Percentiles rank a stretch among this genome's conserved stretches.
Evolutionary conservation across 1,140 invertebrate genomes (phyloP).

Genomic region (Kradibia gibbosae): DNA sequence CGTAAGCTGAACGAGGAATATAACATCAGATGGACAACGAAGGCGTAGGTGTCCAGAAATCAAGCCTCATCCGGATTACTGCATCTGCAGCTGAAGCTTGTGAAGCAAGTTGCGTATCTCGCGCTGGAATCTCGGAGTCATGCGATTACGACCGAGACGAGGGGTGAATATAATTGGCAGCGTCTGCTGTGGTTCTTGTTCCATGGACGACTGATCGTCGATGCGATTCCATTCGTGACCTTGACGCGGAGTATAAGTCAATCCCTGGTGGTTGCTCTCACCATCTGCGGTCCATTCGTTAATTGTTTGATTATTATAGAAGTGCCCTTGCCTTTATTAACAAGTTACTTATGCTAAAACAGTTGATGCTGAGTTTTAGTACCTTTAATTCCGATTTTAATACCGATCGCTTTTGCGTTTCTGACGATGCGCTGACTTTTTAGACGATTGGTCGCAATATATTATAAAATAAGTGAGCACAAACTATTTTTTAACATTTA

Average conservation of each 20-base stretch:
- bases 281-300: background rate
- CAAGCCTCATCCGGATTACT: too few relatives aligned
- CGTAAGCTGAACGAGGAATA: too few relatives aligned
- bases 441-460: too few relatives aligned
- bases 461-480: too few relatives aligned
- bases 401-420: too few relatives aligned
- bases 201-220: background rate
- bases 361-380: too few relatives aligned
- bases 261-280: conserved; percentile 55
- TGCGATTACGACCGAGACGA: conserved; percentile 7
- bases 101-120: conserved; percentile 25
- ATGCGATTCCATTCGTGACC: conserved; percentile 57
- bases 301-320: background rate
- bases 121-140: background rate
- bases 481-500: too few relatives aligned
- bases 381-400: too few relatives aligned
- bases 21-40: too few relatives aligned
- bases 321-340: background rate
- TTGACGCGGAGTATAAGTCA: conserved; percentile 62
- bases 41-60: too few relatives aligned
- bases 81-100: background rate
- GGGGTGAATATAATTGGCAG: conserved; percentile 19
- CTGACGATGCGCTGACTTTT: too few relatives aligned
- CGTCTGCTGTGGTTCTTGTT: conserved; percentile 2
- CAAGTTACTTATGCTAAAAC: too few relatives aligned